A percentile compares a stretch with the other conserved stretches of the same genome.
phyloP scores from a whole-genome alignment of 2,797 vertebrate species.

The Vireo griseus region DNA sequence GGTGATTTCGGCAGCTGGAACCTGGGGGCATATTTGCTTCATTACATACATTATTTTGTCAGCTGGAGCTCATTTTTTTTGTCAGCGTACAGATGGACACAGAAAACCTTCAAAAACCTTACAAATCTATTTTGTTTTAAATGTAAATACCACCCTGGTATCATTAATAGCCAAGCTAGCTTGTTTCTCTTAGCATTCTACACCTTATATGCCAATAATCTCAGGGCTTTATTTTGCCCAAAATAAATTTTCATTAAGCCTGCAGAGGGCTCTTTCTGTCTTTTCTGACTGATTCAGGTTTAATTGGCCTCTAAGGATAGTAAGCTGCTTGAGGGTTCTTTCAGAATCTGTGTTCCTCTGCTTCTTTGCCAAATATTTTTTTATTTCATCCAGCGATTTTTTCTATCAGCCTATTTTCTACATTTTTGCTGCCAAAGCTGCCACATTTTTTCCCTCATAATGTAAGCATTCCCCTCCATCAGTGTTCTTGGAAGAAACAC shows the following conservation, averaged over 20 bases:
- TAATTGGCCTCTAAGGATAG: conserved; percentile 63
- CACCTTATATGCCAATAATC: conserved; percentile 2
- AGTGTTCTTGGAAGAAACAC: background rate
- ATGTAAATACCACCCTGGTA: conserved; percentile 38
- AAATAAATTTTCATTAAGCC: conserved; percentile 49
- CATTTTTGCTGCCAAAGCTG: background rate
- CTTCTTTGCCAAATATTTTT: conserved; percentile 46
- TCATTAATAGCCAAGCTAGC: conserved; percentile 24
- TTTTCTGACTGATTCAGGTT: conserved; percentile 48
- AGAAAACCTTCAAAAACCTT: conserved; percentile 47
- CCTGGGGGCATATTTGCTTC: conserved; percentile 33
- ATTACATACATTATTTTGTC: conserved; percentile 54
- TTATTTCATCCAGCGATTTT: conserved; percentile 37
- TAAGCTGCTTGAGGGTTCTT: conserved; percentile 48
- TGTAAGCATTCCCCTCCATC: background rate
- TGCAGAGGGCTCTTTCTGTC: conserved; percentile 29
- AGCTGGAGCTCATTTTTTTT: conserved; percentile 48
- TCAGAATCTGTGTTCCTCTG: conserved; percentile 43
- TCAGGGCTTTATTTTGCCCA: conserved; percentile 14
- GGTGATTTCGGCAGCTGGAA: conserved; percentile 38
- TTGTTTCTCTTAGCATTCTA: conserved; percentile 11
- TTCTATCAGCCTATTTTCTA: background rate
- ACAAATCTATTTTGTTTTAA: conserved; percentile 55
- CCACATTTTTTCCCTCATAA: background rate
- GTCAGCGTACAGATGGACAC: conserved; percentile 36